Base-by-base conservation (phyloP, 1,140 invertebrate genomes). In the Tenebrio molitor region DNA sequence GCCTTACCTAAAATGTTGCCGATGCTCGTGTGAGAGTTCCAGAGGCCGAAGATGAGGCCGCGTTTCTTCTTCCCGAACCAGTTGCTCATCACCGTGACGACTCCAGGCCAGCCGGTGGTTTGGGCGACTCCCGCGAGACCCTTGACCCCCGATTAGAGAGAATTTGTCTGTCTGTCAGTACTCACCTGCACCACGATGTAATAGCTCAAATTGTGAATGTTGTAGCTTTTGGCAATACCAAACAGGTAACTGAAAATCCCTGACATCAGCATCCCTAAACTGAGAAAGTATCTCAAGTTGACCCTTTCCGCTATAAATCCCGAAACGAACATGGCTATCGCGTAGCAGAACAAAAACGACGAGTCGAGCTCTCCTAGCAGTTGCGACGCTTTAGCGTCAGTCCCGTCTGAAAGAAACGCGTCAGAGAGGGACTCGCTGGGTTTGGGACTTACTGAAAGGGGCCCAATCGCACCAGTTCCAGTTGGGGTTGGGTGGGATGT, bases 21-120 rank as follows among this genome's bases (percentile, higher is more conserved):
- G 7, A 98, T 87, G 0, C 95, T 97, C 0, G 97, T 98, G 77
- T 99, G 97, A 0, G 96, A 97, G 84, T 99, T 99, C 97, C 89
- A 99, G 8, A 98, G 87, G 8, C 97, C 97, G 84, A 98, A 98
- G 74, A 98, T 96, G 4, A 98, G 84, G 15, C 97, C 97, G 82
- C 91, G 87, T 82, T 95, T 96, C 14, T 90, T 89, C 84, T 94
- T 96, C 0, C 96, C 96, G 85, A 96, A 98, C 97, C 97, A 99
- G 80, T 98, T 96, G 7, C 94, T 94, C 15, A 99, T 90, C 6
- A 95, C 91, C 7, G 96, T 91, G 0, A 99, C 96, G 0, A 98
- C 97, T 46, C 95, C 95, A 0, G 97, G 93, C 93, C 93, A 96
- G 50, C 81, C 97, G 12, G 95, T 93, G 0, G 95, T 95, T 86